Conservation (phyloP, 2,888 invertebrate genomes). For the Graphium colonna region DNA sequence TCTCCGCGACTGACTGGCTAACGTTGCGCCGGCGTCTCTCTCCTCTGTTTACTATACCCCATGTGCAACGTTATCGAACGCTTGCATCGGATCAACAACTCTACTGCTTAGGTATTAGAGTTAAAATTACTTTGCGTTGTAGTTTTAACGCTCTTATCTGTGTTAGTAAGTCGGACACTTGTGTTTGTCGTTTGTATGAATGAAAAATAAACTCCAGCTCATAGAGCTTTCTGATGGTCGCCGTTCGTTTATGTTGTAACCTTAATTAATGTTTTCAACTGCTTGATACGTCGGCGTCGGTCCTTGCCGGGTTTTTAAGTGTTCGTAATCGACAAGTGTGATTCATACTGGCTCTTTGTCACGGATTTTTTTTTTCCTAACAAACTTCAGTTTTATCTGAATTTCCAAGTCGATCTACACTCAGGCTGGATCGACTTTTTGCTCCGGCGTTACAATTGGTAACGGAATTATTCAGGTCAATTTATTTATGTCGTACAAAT, state of each 20-base stretch:
- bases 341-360: conserved; percentile 39
- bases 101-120: conserved; percentile 24
- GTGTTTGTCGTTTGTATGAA: conserved; percentile 76
- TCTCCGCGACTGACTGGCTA: conserved; percentile 51
- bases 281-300: conserved; percentile 48
- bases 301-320: conserved; percentile 43
- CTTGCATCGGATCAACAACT: conserved; percentile 39
- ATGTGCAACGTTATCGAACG: conserved; percentile 60
- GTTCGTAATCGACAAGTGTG: conserved; percentile 44
- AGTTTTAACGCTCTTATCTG: conserved; percentile 50
- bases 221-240: conserved; percentile 70
- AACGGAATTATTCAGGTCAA: not conserved
- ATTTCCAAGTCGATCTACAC: too few relatives aligned
- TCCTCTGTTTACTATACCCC: conserved; percentile 69
- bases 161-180: conserved; percentile 70
- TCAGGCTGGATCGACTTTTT: too few relatives aligned
- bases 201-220: conserved; percentile 68
- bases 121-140: conserved; percentile 29
- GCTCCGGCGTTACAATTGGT: too few relatives aligned
- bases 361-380: conserved; percentile 12
- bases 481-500: too few relatives aligned
- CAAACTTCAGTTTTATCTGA: too few relatives aligned
- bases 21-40: conserved; percentile 56
- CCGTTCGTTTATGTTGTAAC: conserved; percentile 65
- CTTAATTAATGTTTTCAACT: conserved; percentile 72